phyloP scores from a whole-genome alignment of 1,140 invertebrate species.

The Drosophila micromelanica region DNA sequence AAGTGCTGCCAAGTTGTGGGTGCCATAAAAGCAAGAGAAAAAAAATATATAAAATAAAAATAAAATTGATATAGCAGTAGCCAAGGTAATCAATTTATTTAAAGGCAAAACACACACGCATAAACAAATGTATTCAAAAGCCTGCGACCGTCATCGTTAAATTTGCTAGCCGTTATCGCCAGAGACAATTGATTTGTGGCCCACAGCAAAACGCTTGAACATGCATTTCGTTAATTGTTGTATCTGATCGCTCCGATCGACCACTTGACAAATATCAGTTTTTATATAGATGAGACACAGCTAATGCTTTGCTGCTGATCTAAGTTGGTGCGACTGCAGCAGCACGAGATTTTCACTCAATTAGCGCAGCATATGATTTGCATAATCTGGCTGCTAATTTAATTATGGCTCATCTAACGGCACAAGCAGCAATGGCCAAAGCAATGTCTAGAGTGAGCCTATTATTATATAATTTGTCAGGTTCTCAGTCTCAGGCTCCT shows the following conservation, averaged over 20 bases:
- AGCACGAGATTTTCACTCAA: slow-evolving; percentile 60
- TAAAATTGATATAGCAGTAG: slow-evolving; percentile 5
- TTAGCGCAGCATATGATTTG: slow-evolving; percentile 74
- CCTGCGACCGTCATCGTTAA: slow-evolving; percentile 58
- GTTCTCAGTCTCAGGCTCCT: slow-evolving; percentile 57
- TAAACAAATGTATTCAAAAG: slow-evolving; percentile 27
- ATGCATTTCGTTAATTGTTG: slow-evolving; percentile 51
- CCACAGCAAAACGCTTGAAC: slow-evolving; percentile 40
- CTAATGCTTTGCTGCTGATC: slow-evolving; percentile 1
- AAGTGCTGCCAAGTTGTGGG: slow-evolving; percentile 46
- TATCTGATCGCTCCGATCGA: slow-evolving; percentile 28
- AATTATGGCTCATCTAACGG: slow-evolving; percentile 51
- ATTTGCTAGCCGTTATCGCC: slow-evolving; percentile 52
- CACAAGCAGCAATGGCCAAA: neutral
- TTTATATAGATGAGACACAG: neutral
- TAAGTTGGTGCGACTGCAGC: slow-evolving; percentile 49
- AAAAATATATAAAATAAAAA: slow-evolving; percentile 1
- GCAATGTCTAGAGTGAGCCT: slow-evolving; percentile 28
- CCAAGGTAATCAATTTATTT: slow-evolving; percentile 43
- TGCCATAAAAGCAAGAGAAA: slow-evolving; percentile 37
- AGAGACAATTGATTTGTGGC: slow-evolving; percentile 31
- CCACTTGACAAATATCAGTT: slow-evolving; percentile 4
- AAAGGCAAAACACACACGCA: slow-evolving; percentile 15
- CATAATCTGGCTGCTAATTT: slow-evolving; percentile 65
- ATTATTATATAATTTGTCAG: slow-evolving; percentile 76